phyloP scores from a whole-genome alignment of 1,140 invertebrate genomes.

The Megathymus violae region DNA sequence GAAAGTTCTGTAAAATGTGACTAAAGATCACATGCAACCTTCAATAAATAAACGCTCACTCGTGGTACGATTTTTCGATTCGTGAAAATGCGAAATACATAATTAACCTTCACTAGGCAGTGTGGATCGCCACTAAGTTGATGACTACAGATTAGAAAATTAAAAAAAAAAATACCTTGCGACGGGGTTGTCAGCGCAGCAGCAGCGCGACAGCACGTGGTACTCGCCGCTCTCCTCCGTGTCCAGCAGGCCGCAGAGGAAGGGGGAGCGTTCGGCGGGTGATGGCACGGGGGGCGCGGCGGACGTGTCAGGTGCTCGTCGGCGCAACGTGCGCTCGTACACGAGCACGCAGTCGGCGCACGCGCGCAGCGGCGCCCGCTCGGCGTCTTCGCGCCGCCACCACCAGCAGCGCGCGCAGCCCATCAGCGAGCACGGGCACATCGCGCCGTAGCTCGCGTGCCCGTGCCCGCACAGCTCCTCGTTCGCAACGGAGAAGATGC shows the following conservation, averaged over 20 bases:
- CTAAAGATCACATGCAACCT: no score
- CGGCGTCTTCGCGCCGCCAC: constrained; percentile 52
- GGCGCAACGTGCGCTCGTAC: constrained; percentile 83
- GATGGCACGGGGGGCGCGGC: no score
- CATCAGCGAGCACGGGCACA: constrained; percentile 75
- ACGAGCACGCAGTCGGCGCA: constrained; percentile 57
- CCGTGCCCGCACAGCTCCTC: constrained; percentile 85
- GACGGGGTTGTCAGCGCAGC: constrained; percentile 45
- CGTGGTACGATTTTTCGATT: no score
- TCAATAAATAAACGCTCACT: no score
- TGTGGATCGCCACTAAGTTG: no score
- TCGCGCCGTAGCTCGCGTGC: constrained; percentile 59
- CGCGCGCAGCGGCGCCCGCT: constrained; percentile 45
- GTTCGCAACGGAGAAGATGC: constrained; percentile 93
- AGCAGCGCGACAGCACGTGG: constrained; percentile 62
- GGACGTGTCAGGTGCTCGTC: constrained; percentile 75
- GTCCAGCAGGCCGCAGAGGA: constrained; percentile 57
- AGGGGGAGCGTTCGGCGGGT: constrained; percentile 47
- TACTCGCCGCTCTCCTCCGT: constrained; percentile 50
- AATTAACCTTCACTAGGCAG: no score
- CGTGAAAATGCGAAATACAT: no score
- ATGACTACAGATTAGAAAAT: no score
- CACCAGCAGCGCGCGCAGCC: constrained; percentile 77
- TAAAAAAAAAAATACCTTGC: no score
- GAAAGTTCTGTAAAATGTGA: no score